Percentiles rank a stretch among this genome's conserved stretches.
These are phyloP conservation scores for Mastomys natalensis DNA, from an alignment of 2,113 vertebrate species.

Conservation along the genomic window DNA sequence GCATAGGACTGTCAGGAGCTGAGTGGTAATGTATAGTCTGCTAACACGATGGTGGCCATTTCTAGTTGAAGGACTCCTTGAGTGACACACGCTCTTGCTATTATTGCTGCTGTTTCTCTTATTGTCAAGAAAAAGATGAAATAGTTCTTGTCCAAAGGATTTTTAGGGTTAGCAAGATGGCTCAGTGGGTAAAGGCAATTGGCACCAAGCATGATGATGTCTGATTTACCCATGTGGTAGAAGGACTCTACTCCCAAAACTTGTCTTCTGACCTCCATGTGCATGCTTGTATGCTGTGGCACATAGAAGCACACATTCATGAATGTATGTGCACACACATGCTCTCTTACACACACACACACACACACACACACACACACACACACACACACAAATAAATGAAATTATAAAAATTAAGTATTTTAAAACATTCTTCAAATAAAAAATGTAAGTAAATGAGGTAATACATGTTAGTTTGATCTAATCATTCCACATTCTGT, in stretches of 20 bases:
- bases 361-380: too few species aligned
- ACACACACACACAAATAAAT: background rate
- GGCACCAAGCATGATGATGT: background rate
- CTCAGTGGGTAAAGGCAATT: background rate
- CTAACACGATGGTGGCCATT: background rate
- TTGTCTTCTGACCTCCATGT: background rate
- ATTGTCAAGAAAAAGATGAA: constrained; percentile 8
- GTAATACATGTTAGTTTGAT: background rate
- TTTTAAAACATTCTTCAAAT: background rate
- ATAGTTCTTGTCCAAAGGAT: background rate
- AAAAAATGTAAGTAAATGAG: background rate
- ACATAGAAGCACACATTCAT: background rate
- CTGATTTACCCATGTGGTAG: background rate
- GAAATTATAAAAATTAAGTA: background rate
- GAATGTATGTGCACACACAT: background rate
- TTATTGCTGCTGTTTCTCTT: background rate
- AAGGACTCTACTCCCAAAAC: background rate
- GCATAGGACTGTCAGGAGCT: background rate
- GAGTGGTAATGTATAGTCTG: background rate
- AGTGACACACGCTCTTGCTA: background rate
- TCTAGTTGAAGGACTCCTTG: background rate
- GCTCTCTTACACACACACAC: too few species aligned
- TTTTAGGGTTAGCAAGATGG: background rate
- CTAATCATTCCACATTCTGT: background rate
- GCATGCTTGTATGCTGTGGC: background rate